Percentiles rank a stretch among this genome's conserved stretches.
Conservation (phyloP, 1,140 invertebrate genomes). For the Drosophila bocqueti region DNA sequence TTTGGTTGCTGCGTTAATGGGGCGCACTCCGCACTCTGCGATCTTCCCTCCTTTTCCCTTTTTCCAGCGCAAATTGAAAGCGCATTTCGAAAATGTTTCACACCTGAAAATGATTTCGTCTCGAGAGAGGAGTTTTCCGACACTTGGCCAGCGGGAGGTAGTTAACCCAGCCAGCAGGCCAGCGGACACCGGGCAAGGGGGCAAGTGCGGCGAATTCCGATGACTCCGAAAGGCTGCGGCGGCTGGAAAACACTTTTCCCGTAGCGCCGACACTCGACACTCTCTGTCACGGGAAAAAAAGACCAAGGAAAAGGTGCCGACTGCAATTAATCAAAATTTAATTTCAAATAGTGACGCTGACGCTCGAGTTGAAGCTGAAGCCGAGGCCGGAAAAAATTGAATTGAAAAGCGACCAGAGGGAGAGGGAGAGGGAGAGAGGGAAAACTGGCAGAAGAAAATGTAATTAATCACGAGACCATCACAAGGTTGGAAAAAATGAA, state of each 20-base stretch:
- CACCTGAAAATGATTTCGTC: constrained; percentile 82
- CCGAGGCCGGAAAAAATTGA: constrained; percentile 57
- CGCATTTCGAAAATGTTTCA: constrained; percentile 81
- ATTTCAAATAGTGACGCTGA: constrained; percentile 72
- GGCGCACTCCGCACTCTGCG: constrained; percentile 54
- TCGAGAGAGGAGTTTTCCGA: constrained; percentile 40
- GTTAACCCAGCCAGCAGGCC: constrained; percentile 1
- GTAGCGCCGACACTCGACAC: constrained; percentile 63
- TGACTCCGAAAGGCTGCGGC: constrained; percentile 17
- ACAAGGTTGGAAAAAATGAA: constrained; percentile 44
- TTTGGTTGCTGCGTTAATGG: constrained; percentile 82
- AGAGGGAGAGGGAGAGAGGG: not conserved
- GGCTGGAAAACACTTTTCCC: constrained; percentile 75
- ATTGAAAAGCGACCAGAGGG: constrained; percentile 72
- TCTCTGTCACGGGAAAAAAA: constrained; percentile 17
- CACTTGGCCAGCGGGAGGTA: constrained; percentile 47
- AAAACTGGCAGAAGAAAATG: constrained; percentile 74
- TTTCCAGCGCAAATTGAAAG: constrained; percentile 79
- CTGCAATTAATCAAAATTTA: constrained; percentile 82
- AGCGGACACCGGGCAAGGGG: not conserved
- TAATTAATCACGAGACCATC: constrained; percentile 75
- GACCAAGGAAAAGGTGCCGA: constrained; percentile 69
- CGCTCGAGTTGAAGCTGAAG: constrained; percentile 43
- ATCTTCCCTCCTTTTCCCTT: not conserved
- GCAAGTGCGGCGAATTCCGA: constrained; percentile 75